Evolutionary conservation across 2,113 vertebrate species (phyloP), one percentile per base, ranked within the genome.

Genomic region (Anseranas semipalmata): DNA sequence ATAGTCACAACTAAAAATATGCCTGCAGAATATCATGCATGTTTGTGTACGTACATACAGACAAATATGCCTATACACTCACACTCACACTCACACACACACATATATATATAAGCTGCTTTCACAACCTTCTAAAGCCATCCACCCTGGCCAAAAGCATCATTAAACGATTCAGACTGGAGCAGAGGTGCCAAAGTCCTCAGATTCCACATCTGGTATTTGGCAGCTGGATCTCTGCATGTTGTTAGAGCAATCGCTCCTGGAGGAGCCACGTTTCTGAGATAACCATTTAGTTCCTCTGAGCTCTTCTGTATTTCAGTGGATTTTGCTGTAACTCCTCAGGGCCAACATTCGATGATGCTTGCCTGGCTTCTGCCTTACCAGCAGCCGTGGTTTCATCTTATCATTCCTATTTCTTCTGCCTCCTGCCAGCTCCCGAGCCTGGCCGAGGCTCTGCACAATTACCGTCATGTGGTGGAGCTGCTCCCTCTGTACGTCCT

Each of bases 131-230:
- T 35, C 77, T 79, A 59, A 85, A 67, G 2, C 66, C 87, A 46
- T 18, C 75, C n/a, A 10, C 6, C 0, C 28, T 15, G 30, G 93
- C 93, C 85, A 95, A 93, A 43, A 71, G 76, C 78, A 84, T 91
- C 90, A 56, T n/a, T 56, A 48, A 60, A 39, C 41, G 78, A 14
- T 63, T 87, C 85, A 87, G 89, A 87, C 68, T 15, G 68, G 30
- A 46, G 80, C 48, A 7, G 9, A 89, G 73, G 79, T 6, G 84
- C 93, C 92, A 95, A 87, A 92, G 35, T 71, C 83, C 93, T 95
- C 48, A 1, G 88, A 95, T 97, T 97, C 89, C 70, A 39, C 12
- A 0, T 55, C 62, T 46, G 78, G 83, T 88, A 84, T 89, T 92
- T 93, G 96, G 96, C 94, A 58, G 90, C 48, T 0, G 2, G 12